Evolutionary conservation across 2,888 invertebrate species (phyloP).

Genomic region (Elegia similella): DNA sequence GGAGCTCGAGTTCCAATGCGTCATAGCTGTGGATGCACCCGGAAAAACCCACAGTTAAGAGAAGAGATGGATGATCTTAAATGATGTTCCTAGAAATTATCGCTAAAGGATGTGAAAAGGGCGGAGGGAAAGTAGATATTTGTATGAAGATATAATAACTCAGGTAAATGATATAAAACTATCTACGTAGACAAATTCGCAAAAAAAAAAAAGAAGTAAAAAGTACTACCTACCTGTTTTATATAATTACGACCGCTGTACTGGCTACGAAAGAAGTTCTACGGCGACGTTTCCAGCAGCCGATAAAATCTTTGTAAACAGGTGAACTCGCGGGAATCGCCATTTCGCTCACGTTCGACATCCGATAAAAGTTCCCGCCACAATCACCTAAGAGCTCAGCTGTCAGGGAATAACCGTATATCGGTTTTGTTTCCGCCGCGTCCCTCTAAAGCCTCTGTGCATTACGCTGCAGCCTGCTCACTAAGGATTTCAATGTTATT

Average conservation of each 20-base stretch:
- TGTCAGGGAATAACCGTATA: conserved; percentile 80
- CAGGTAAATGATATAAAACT: too few species aligned
- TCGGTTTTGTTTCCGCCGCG: conserved; percentile 73
- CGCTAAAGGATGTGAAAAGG: too few species aligned
- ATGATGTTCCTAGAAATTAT: too few species aligned
- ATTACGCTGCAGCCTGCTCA: conserved; percentile 20
- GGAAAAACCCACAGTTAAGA: too few species aligned
- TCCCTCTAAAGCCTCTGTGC: conserved; percentile 48
- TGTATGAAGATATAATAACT: too few species aligned
- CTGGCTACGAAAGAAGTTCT: not conserved
- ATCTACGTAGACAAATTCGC: too few species aligned
- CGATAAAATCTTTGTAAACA: conserved; percentile 49
- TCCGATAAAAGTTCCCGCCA: conserved; percentile 82
- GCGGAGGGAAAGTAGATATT: too few species aligned
- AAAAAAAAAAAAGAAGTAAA: not conserved
- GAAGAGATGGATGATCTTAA: too few species aligned
- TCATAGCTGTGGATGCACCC: too few species aligned
- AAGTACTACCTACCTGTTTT: too few species aligned
- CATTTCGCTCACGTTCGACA: conserved; percentile 80
- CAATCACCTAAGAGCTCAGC: conserved; percentile 83
- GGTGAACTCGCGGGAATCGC: conserved; percentile 75
- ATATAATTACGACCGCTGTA: too few species aligned
- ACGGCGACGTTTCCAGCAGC: conserved; percentile 37
- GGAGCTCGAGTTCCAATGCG: too few species aligned
- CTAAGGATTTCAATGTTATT: not conserved